A percentile compares a stretch with the other conserved stretches of the same genome.
Conservation (phyloP, 1,140 invertebrate genomes). For the Camponotus floridanus region DNA sequence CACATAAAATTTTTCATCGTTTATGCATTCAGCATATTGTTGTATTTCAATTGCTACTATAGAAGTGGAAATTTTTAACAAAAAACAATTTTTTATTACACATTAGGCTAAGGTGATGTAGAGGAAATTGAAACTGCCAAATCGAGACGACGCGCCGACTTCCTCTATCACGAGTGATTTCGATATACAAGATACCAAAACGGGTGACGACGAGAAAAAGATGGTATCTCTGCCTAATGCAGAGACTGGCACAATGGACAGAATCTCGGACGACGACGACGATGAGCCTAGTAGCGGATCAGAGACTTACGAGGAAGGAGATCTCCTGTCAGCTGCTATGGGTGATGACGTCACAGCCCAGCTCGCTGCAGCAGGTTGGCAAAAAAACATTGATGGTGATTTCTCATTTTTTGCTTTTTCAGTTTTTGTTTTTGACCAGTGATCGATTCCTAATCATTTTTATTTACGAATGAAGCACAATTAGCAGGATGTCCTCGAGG, state of each 20-base stretch:
- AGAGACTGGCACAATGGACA: conserved; percentile 82
- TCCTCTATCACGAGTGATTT: conserved; percentile 59
- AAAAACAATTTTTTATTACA: neutral
- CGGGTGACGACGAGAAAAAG: conserved; percentile 62
- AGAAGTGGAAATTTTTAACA: neutral
- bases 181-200: conserved; percentile 62
- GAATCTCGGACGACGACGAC: conserved; percentile 92
- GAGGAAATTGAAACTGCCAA: conserved; percentile 54
- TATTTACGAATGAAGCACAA: conserved; percentile 62
- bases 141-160: conserved; percentile 31
- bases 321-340: conserved; percentile 93
- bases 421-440: conserved; percentile 73
- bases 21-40: neutral
- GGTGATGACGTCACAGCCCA: conserved; percentile 98
- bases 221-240: conserved; percentile 81
- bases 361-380: conserved; percentile 95
- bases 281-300: conserved; percentile 92
- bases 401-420: conserved; percentile 86
- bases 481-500: conserved; percentile 16
- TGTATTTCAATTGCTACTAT: neutral
- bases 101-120: conserved; percentile 78
- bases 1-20: neutral
- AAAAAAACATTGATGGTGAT: conserved; percentile 87
- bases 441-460: conserved; percentile 68
- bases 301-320: conserved; percentile 90